Conservation (phyloP, 1,140 invertebrate species). For the Lutraria rhynchaena region DNA sequence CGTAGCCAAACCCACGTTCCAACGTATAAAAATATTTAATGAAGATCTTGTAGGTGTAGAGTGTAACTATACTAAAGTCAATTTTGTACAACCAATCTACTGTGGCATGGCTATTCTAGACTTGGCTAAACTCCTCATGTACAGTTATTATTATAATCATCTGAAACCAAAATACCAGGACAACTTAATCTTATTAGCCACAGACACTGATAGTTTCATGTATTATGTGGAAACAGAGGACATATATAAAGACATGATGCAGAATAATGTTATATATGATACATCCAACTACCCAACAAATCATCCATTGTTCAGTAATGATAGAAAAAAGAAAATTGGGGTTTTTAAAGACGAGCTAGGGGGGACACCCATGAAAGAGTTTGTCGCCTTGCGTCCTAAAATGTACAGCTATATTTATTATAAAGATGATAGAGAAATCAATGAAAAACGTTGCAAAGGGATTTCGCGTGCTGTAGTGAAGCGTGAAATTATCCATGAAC, state of each 20-base stretch:
- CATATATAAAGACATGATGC: constrained; percentile 79
- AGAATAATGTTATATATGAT: too few relatives aligned
- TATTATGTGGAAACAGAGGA: constrained; percentile 79
- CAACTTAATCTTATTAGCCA: constrained; percentile 68
- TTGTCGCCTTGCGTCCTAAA: neutral
- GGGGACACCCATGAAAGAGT: constrained; percentile 63
- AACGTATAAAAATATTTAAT: constrained; percentile 75
- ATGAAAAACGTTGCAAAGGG: too few relatives aligned
- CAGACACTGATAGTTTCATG: constrained; percentile 81
- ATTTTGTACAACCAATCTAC: constrained; percentile 67
- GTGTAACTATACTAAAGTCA: constrained; percentile 24
- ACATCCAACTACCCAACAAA: constrained; percentile 48
- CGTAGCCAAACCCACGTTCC: constrained; percentile 75
- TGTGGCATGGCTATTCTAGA: constrained; percentile 61
- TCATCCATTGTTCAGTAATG: constrained; percentile 34
- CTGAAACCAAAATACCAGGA: constrained; percentile 67
- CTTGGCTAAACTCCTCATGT: constrained; percentile 59
- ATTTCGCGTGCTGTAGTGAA: neutral
- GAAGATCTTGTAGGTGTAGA: constrained; percentile 60
- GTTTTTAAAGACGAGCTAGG: constrained; percentile 83
- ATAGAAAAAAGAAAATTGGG: constrained; percentile 82
- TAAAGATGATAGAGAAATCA: too few relatives aligned
- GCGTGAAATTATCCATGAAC: neutral
- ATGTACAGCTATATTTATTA: constrained; percentile 6
- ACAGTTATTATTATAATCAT: constrained; percentile 72